phyloP scores from a whole-genome alignment of 2,113 vertebrate genomes.

The Sebastes schlegelii region DNA sequence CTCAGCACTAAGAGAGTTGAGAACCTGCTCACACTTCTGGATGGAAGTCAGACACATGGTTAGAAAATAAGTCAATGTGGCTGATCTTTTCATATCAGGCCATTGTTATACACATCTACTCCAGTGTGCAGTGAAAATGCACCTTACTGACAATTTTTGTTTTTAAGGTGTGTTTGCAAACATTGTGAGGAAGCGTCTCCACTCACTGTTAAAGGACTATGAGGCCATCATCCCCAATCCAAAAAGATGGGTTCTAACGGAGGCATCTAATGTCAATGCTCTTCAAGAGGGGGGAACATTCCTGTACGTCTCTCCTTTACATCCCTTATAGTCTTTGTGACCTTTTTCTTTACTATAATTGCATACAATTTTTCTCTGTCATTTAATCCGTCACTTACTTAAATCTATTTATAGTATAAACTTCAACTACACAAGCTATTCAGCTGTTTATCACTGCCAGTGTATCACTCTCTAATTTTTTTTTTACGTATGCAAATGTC shows the following conservation, averaged over 20 bases:
- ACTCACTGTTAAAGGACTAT: slow-evolving; percentile 21
- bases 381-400: neutral
- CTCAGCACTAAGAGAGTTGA: slow-evolving; percentile 48
- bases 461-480: neutral
- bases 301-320: slow-evolving; percentile 18
- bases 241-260: slow-evolving; percentile 42
- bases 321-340: neutral
- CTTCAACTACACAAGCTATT: neutral
- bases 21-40: slow-evolving; percentile 55
- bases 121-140: neutral
- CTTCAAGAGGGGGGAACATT: slow-evolving; percentile 59
- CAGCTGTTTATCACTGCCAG: neutral
- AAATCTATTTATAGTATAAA: neutral
- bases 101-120: too few relatives aligned
- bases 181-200: slow-evolving; percentile 43
- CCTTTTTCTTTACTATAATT: neutral
- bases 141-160: neutral
- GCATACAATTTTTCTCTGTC: neutral
- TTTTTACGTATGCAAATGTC: neutral
- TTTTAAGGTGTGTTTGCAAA: slow-evolving; percentile 35
- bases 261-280: slow-evolving; percentile 47
- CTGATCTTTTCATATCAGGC: neutral
- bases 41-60: slow-evolving; percentile 35
- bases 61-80: neutral
- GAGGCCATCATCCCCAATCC: neutral